These are phyloP conservation scores for Catocala fraxini DNA, from an alignment of 2,888 invertebrate species.

Conservation along the genomic window DNA sequence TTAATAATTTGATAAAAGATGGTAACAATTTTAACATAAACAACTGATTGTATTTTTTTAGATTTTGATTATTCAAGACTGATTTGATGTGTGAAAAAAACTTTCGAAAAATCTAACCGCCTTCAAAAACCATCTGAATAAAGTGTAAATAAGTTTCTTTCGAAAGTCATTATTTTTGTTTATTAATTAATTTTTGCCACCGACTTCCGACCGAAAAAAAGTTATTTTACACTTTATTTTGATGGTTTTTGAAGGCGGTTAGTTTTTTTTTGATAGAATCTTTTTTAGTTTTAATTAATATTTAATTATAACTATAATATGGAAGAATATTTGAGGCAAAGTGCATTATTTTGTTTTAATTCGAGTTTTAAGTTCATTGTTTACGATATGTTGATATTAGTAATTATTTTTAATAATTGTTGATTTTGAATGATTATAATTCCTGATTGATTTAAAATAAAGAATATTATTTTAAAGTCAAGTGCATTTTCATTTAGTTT, in stretches of 20 bases:
- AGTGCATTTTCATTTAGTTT: conserved; percentile 3
- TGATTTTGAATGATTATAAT: conserved; percentile 4
- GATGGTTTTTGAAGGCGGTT: conserved; percentile 1
- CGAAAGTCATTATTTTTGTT: too few relatives aligned
- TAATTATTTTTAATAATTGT: conserved; percentile 1
- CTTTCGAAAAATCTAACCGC: conserved; percentile 1
- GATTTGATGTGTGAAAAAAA: conserved; percentile 3
- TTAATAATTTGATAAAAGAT: neutral
- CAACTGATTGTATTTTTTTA: neutral
- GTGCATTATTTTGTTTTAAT: conserved; percentile 2
- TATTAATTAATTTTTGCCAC: too few relatives aligned
- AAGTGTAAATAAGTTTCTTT: too few relatives aligned
- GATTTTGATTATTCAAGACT: neutral
- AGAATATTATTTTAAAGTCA: conserved; percentile 10
- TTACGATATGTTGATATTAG: conserved; percentile 1
- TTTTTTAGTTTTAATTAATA: conserved; percentile 1
- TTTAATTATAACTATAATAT: conserved; percentile 1
- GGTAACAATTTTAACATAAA: neutral
- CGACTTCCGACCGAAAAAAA: neutral
- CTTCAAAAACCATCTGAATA: neutral
- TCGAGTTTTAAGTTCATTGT: conserved; percentile 1
- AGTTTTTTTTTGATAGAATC: conserved; percentile 2
- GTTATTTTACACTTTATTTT: conserved; percentile 1
- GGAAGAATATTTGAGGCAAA: conserved; percentile 1
- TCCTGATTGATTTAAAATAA: conserved; percentile 2